phyloP scores from a whole-genome alignment of 2,113 vertebrate species.

The Pontoporia blainvillei region DNA sequence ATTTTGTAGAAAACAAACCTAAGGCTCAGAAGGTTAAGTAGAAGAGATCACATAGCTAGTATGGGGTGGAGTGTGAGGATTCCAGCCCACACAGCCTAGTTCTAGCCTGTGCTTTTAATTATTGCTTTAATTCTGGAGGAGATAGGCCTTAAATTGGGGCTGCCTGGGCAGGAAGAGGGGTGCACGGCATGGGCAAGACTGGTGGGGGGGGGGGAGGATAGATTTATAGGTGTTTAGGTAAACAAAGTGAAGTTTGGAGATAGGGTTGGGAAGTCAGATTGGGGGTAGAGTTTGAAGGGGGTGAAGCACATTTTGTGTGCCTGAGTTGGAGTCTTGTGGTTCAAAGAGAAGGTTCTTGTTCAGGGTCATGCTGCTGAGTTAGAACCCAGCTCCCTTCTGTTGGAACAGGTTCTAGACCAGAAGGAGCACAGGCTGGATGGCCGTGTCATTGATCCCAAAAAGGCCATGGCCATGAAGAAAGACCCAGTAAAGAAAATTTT shows the following conservation, averaged over 20 bases:
- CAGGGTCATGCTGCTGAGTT: neutral
- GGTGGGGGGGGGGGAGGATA: neutral
- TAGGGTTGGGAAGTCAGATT: neutral
- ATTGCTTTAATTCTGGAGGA: neutral
- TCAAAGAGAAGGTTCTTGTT: neutral
- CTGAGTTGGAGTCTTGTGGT: neutral
- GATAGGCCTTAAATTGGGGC: neutral
- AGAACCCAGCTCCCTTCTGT: neutral
- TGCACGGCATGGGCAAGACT: neutral
- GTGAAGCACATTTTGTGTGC: neutral
- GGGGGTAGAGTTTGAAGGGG: neutral
- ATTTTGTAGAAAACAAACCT: neutral
- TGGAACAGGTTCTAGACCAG: conserved; percentile 92
- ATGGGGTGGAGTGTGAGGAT: neutral
- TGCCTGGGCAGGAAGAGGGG: neutral
- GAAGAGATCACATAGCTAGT: neutral
- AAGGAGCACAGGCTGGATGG: conserved; percentile 98
- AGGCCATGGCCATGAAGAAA: conserved; percentile 99
- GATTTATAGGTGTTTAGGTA: neutral
- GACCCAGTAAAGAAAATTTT: conserved; percentile 99
- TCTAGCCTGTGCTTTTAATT: neutral
- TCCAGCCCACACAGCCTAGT: neutral
- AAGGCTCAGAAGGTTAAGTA: neutral
- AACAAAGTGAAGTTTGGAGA: neutral
- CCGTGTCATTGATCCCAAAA: conserved; percentile 97